Base-by-base conservation (phyloP, 2,888 invertebrate species). In the Eudemis profundana region DNA sequence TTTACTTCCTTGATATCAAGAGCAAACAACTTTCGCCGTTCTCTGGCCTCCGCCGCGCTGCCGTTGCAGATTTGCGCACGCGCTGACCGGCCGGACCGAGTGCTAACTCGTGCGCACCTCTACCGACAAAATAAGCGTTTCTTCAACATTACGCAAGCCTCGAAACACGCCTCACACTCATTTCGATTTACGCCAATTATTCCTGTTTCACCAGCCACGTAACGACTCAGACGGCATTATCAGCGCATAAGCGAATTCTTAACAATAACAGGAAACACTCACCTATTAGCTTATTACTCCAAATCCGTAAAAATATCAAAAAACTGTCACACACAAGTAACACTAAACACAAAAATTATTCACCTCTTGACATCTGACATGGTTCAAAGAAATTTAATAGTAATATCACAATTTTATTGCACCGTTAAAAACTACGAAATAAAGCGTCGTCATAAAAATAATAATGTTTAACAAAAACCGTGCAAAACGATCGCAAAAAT, bases 311-410 rank as follows among this genome's bases (percentile, higher is more conserved):
- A 89, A 90, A 89, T 86, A 85, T 85, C 49, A 62, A 62, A 86
- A 86, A 88, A 86, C 89, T 87, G 86, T 86, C 90, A 90, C 87
- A 84, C 84, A 83, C 89, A 89, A 86, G 85, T 82, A 80, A 86
- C 86, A 90, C 89, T 85, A 88, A 86, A 86, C 88, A 89, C 87
- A 81, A 76, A n/a, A 74, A 69, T 77, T 86, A 86, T 85, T 90
- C 90, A 92, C 91, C 89, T 91, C 89, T 90, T 90, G 90, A 91
- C 91, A 91, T 91, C 89, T 90, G 88, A 89, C 90, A 91, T 90
- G 82, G 80, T 82, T 85, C 78, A 81, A 76, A 76, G 68, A 78
- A 82, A 80, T 75, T 56, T 71, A 74, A 79, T 72, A 70, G 74
- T 77, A 82, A 74, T 76, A 82, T 72, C 86, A 86, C 86, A 78